Base-by-base conservation (phyloP, 2,113 vertebrate genomes). In the Thamnaconus septentrionalis region DNA sequence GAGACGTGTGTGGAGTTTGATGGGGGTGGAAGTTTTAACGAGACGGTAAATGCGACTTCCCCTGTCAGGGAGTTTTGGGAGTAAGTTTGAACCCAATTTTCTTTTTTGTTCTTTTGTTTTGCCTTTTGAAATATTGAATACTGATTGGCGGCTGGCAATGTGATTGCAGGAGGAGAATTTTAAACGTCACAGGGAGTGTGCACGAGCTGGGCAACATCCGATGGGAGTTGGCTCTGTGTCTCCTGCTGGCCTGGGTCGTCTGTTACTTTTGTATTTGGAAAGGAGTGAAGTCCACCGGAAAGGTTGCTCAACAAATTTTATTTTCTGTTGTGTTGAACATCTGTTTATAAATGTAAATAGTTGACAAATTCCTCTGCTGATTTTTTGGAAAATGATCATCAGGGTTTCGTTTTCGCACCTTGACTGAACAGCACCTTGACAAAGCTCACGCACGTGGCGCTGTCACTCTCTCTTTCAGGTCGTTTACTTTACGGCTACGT, bases 21-120 rank as follows among this genome's bases (percentile, higher is more conserved):
- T 60, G 12, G 31, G 57, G 76, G 80, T 61, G 82, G 71, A 42
- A 61, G 64, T 75, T 56, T 75, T 41, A 91, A 93, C 49, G 75
- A n/a, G 52, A 94, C 84, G 40, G 4, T 72, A 5, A 97, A 98
- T 4, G 71, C 91, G 76, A 94, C 95, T 0, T 98, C 96, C 0
- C 92, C 97, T 8, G 91, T 96, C 71, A 93, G 88, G 72, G 97
- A 99, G 71, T 99, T 98, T 89, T 98, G 97, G 97, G 97, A 99
- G 97, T 98, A 89, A 62, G 97, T 98, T 61, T 11, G 41, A 51
- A 50, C 31, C 41, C 2, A 4, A 3, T 57, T 43, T 39, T 41
- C 6, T 31, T 31, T 31, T 31, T 31, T 31, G 18, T 50, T 50
- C n/a, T 9, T 48, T 48, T 48, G 3, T 48, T 6, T 48, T 4